These are phyloP conservation scores for Trigoniulus corallinus DNA, from an alignment of 1,140 invertebrate species.

Conservation along the genomic window DNA sequence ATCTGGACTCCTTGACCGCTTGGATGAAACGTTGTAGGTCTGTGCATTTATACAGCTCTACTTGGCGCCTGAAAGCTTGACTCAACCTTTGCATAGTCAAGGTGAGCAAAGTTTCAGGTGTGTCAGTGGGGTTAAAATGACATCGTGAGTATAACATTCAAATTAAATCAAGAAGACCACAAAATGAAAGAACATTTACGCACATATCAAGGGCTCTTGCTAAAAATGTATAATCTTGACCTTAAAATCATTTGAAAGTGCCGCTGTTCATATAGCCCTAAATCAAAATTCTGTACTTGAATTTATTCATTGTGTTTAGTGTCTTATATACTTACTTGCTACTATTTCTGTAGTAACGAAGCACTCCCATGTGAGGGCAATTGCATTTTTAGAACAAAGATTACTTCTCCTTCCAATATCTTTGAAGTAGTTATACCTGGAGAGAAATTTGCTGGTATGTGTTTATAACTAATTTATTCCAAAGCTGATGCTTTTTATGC, in stretches of 20 bases:
- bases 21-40: no score
- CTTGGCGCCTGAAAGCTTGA: slow-evolving; percentile 21
- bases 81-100: slow-evolving; percentile 16
- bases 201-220: background rate
- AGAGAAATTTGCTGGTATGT: background rate
- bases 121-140: slow-evolving; percentile 10
- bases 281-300: background rate
- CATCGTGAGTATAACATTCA: background rate
- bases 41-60: slow-evolving; percentile 8
- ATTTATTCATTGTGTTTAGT: background rate
- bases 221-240: background rate
- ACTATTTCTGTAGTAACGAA: background rate
- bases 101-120: slow-evolving; percentile 20
- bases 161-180: background rate
- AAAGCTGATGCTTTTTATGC: no score
- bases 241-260: background rate
- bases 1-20: background rate
- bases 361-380: background rate
- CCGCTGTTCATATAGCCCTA: no score
- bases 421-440: background rate
- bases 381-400: background rate
- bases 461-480: background rate
- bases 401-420: background rate
- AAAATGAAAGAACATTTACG: background rate
- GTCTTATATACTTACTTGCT: background rate